These are phyloP conservation scores for Diogma glabrata DNA, from an alignment of 2,888 invertebrate genomes.

Conservation along the genomic window DNA sequence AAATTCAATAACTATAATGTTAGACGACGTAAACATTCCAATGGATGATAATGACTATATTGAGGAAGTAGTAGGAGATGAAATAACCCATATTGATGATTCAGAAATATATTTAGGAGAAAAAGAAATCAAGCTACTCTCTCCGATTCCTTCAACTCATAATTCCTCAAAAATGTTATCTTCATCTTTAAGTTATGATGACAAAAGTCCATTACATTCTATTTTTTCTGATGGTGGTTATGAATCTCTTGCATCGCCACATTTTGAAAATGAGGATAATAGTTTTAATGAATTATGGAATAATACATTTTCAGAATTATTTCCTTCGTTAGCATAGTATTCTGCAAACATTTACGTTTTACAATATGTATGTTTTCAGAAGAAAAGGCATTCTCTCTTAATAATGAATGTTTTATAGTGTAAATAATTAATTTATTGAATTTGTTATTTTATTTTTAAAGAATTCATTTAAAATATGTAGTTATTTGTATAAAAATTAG, in stretches of 20 bases:
- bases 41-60: conserved; percentile 40
- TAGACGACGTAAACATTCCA: conserved; percentile 45
- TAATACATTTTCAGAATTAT: conserved; percentile 63
- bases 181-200: neutral
- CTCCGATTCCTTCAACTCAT: conserved; percentile 18
- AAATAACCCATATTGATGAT: conserved; percentile 27
- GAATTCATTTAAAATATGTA: too few species aligned
- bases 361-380: too few species aligned
- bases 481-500: too few species aligned
- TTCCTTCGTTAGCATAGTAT: conserved; percentile 54
- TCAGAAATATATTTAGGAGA: conserved; percentile 23
- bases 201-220: conserved; percentile 25
- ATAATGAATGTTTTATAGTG: too few species aligned
- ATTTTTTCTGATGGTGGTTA: conserved; percentile 49
- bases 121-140: conserved; percentile 16
- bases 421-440: too few species aligned
- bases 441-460: too few species aligned
- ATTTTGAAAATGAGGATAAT: conserved; percentile 12
- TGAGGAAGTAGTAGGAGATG: conserved; percentile 37
- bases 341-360: too few species aligned
- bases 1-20: conserved; percentile 61
- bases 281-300: conserved; percentile 53
- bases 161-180: neutral
- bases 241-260: conserved; percentile 52
- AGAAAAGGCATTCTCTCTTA: too few species aligned